phyloP scores from a whole-genome alignment of 2,888 invertebrate species.

The Dryobotodes eremita region DNA sequence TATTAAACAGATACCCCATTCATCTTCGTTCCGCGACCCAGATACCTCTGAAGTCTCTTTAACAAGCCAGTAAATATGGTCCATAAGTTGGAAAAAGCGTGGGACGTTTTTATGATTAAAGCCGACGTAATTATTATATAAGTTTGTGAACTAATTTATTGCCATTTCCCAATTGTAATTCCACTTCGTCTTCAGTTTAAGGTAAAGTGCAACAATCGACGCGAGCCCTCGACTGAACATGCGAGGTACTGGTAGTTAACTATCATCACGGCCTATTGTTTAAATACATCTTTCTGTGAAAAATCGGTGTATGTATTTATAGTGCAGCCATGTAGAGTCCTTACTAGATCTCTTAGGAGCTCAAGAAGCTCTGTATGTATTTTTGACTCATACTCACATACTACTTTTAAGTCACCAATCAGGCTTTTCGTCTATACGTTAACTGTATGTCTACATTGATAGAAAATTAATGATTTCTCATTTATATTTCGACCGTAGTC shows the following conservation, averaged over 20 bases:
- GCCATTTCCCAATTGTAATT: conserved; percentile 55
- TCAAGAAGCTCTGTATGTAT: conserved; percentile 27
- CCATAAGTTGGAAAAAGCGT: conserved; percentile 47
- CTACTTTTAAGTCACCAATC: conserved; percentile 49
- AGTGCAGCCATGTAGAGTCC: conserved; percentile 41
- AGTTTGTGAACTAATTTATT: conserved; percentile 26
- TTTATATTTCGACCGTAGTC: conserved; percentile 26
- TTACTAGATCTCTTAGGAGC: conserved; percentile 35
- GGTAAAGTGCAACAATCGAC: conserved; percentile 38
- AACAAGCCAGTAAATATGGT: conserved; percentile 63
- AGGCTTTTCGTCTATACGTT: conserved; percentile 44
- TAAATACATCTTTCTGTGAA: conserved; percentile 36
- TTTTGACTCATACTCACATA: conserved; percentile 46
- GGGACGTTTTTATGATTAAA: conserved; percentile 24
- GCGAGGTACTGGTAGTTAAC: conserved; percentile 47
- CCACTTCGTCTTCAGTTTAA: conserved; percentile 52
- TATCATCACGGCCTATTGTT: conserved; percentile 40
- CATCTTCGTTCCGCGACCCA: conserved; percentile 76
- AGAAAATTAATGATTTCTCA: conserved; percentile 6
- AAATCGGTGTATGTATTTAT: conserved; percentile 44
- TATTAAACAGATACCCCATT: conserved; percentile 78
- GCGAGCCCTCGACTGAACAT: conserved; percentile 41
- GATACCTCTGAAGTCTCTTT: conserved; percentile 68
- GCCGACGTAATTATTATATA: conserved; percentile 5
- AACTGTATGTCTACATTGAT: conserved; percentile 34